A percentile compares a stretch with the other conserved stretches of the same genome.
phyloP scores from a whole-genome alignment of 2,113 vertebrate genomes.

The Arothron firmamentum region DNA sequence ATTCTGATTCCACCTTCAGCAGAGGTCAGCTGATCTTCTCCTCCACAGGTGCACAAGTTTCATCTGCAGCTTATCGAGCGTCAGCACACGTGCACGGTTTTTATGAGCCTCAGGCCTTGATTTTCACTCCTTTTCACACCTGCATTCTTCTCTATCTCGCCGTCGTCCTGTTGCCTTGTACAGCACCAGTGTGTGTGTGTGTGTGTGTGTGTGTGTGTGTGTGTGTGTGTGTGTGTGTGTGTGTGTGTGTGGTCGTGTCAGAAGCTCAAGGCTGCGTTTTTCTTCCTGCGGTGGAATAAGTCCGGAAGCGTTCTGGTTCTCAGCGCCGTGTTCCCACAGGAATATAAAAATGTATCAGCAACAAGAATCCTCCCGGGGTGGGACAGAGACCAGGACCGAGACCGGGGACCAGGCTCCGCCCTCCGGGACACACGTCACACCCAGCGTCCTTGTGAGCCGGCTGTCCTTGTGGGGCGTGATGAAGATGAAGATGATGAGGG shows the following conservation, averaged over 20 bases:
- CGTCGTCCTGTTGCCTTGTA: conserved; percentile 12
- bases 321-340: conserved; percentile 27
- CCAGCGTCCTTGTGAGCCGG: neutral
- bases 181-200: neutral
- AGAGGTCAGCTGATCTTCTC: no score
- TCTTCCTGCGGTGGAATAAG: conserved; percentile 40
- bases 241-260: conserved; percentile 36
- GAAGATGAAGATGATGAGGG: conserved; percentile 1
- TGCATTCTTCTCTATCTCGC: conserved; percentile 8
- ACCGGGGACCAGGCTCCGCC: no score
- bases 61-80: no score
- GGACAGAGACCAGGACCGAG: neutral
- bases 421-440: no score
- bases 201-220: conserved; percentile 15
- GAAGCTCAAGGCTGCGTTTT: conserved; percentile 60
- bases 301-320: conserved; percentile 35
- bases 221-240: conserved; percentile 4
- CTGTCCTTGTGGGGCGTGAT: neutral
- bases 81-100: conserved; percentile 4
- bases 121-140: conserved; percentile 27
- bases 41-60: no score
- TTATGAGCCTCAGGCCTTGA: conserved; percentile 7
- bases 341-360: conserved; percentile 11
- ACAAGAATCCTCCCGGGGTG: neutral
- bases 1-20: no score